Conservation (phyloP, 2,113 vertebrate genomes). For the Alces alces region DNA sequence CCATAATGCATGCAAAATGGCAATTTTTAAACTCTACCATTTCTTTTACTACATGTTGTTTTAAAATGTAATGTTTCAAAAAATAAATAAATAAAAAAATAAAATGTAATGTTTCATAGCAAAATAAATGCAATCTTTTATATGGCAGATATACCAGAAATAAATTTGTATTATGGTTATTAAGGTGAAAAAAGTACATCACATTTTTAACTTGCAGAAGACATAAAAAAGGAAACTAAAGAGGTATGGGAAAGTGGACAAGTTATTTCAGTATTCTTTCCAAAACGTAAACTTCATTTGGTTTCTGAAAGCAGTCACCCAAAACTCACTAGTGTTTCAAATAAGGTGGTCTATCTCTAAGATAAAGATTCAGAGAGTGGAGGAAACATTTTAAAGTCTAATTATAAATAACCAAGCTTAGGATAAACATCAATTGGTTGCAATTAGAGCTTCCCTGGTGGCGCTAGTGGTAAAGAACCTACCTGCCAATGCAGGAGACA, state of each 20-base stretch:
- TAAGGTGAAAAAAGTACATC: neutral
- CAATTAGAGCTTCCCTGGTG: neutral
- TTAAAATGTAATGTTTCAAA: neutral
- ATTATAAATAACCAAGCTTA: neutral
- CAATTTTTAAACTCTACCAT: neutral
- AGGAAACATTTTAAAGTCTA: neutral
- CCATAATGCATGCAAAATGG: neutral
- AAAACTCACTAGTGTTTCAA: neutral
- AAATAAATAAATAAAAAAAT: neutral
- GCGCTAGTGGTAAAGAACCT: neutral
- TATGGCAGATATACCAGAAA: neutral
- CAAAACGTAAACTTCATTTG: neutral
- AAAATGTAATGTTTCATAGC: neutral
- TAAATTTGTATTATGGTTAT: neutral
- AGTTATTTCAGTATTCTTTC: neutral
- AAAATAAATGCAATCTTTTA: neutral
- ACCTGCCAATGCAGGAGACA: neutral
- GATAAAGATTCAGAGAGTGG: neutral
- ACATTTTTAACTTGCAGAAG: neutral
- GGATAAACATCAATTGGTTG: neutral
- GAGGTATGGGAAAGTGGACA: neutral
- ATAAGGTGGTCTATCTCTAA: neutral
- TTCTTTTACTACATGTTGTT: constrained; percentile 6
- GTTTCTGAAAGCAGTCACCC: neutral
- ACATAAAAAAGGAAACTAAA: neutral